These are phyloP conservation scores for Lacerta agilis DNA, from an alignment of 2,797 vertebrate species.

Conservation along the genomic window DNA sequence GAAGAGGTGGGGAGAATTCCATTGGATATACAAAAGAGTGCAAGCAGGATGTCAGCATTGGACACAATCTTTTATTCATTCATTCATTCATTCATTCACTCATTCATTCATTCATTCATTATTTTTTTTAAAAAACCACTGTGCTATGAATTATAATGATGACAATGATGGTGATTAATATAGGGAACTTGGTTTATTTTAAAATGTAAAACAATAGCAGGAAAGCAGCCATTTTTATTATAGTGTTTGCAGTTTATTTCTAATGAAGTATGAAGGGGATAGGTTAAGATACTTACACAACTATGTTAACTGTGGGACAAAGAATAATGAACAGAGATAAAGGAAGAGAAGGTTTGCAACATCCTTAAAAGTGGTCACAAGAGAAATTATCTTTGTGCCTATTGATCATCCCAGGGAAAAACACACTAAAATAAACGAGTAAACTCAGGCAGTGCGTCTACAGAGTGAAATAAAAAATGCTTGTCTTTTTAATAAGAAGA, in stretches of 20 bases:
- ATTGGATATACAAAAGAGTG: too few relatives aligned
- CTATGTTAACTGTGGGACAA: not conserved
- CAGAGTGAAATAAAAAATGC: not conserved
- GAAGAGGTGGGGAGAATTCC: too few relatives aligned
- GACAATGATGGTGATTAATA: not conserved
- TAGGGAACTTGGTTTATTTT: not conserved
- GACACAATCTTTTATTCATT: too few relatives aligned
- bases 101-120: too few relatives aligned
- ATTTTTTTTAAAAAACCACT: not conserved
- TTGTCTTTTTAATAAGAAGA: not conserved
- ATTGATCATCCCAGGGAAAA: slow-evolving; percentile 3
- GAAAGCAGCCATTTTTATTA: not conserved
- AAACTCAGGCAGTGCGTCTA: not conserved
- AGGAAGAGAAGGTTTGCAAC: not conserved
- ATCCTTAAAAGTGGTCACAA: not conserved
- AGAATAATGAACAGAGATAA: not conserved
- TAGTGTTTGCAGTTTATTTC: not conserved
- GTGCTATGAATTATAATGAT: not conserved
- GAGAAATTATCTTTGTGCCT: slow-evolving; percentile 23
- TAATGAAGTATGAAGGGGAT: not conserved
- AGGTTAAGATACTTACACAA: not conserved
- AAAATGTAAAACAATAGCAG: not conserved
- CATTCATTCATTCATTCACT: too few relatives aligned
- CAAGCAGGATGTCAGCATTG: too few relatives aligned
- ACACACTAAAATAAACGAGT: not conserved